Evolutionary conservation across 2,888 invertebrate species (phyloP).

Genomic region (Zelleria hepariella): DNA sequence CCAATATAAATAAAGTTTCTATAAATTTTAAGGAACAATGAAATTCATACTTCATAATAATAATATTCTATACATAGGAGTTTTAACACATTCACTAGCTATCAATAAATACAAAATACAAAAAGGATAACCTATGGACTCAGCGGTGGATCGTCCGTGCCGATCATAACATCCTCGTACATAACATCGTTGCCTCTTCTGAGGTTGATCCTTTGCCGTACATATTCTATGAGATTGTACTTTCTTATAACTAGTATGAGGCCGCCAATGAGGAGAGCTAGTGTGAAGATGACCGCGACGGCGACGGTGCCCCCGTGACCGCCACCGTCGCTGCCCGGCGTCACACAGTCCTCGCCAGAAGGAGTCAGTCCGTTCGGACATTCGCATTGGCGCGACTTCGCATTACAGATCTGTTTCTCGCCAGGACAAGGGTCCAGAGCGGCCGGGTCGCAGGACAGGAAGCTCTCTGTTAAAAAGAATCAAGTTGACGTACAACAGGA

Average conservation of each 20-base stretch:
- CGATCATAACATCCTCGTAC: constrained; percentile 71
- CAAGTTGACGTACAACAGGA: constrained; percentile 42
- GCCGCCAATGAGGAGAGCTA: constrained; percentile 49
- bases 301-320: constrained; percentile 38
- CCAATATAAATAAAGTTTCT: not conserved
- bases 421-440: constrained; percentile 34
- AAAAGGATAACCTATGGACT: constrained; percentile 35
- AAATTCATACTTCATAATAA: not conserved
- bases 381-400: constrained; percentile 30
- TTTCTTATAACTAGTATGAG: constrained; percentile 54
- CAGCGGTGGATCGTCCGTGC: constrained; percentile 64
- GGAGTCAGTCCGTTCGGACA: constrained; percentile 38
- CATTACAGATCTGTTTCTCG: constrained; percentile 41
- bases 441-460: constrained; percentile 58
- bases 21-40: not conserved
- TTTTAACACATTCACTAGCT: not conserved
- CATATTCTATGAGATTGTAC: constrained; percentile 56
- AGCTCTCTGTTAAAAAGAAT: constrained; percentile 67
- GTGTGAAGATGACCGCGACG: constrained; percentile 47
- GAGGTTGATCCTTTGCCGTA: constrained; percentile 47
- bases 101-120: not conserved
- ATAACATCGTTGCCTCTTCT: constrained; percentile 55
- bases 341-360: constrained; percentile 36
- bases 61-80: not conserved
- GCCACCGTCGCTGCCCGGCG: constrained; percentile 17